Conservation (phyloP, 2,797 vertebrate species). For the Rhodeus uyekii region DNA sequence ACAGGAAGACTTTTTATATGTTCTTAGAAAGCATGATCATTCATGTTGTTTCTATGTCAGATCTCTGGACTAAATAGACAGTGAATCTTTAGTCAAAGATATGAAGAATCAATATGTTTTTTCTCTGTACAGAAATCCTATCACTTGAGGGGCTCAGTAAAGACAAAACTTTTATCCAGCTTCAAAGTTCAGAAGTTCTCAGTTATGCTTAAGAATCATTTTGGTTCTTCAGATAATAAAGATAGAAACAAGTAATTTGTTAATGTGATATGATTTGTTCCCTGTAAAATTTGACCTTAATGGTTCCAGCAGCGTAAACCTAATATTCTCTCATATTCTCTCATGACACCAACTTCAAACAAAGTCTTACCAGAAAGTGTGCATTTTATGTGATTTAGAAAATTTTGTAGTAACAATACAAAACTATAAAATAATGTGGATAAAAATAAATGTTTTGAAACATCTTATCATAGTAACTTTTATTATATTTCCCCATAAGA, state of each 20-base stretch:
- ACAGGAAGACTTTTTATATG: conserved; percentile 27
- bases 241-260: too few species aligned
- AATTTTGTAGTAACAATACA: too few species aligned
- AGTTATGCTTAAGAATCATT: neutral
- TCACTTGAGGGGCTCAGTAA: neutral
- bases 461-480: neutral
- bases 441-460: neutral
- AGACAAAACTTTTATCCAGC: neutral
- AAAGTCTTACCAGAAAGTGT: too few species aligned
- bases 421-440: neutral
- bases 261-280: too few species aligned
- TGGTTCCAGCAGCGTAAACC: too few species aligned
- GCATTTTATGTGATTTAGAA: too few species aligned
- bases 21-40: neutral
- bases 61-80: conserved; percentile 2
- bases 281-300: too few species aligned
- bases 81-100: neutral
- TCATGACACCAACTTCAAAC: too few species aligned
- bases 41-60: neutral
- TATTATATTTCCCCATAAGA: neutral
- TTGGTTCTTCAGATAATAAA: neutral
- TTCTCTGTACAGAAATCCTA: neutral
- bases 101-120: conserved; percentile 2
- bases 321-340: too few species aligned
- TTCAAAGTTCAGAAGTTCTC: neutral